phyloP scores from a whole-genome alignment of 2,888 invertebrate genomes.

The Megalurothrips usitatus region DNA sequence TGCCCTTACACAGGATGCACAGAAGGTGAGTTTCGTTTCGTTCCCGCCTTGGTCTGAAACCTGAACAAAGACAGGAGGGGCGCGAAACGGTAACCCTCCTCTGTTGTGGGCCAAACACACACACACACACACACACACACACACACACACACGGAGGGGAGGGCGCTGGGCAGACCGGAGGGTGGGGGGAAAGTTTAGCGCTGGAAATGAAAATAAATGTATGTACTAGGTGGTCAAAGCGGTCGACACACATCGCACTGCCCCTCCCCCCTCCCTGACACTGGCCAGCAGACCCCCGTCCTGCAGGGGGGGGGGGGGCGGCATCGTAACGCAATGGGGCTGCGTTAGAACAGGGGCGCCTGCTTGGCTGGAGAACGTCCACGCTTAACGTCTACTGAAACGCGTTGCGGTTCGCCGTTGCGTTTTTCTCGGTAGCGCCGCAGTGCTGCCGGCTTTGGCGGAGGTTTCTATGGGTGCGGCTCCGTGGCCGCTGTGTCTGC shows the following conservation, averaged over 20 bases:
- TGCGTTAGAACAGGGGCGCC: neutral
- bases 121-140: too few species aligned
- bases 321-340: neutral
- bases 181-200: neutral
- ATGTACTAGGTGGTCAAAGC: slow-evolving; percentile 13
- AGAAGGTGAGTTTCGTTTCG: too few species aligned
- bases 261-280: neutral
- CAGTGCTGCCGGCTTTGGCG: neutral
- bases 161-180: neutral
- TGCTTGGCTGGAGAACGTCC: neutral
- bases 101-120: neutral
- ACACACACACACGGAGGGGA: neutral
- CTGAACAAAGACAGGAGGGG: too few species aligned
- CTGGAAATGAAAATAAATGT: slow-evolving; percentile 20
- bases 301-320: neutral
- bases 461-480: neutral
- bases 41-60: neutral
- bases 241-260: slow-evolving; percentile 14
- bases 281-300: neutral
- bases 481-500: neutral
- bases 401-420: neutral
- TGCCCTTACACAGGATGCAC: too few species aligned
- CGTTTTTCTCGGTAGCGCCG: too few species aligned
- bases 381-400: neutral
- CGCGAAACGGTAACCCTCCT: neutral